Base-by-base conservation (phyloP, 2,888 invertebrate genomes). In the Apomyelois bistriatella region DNA sequence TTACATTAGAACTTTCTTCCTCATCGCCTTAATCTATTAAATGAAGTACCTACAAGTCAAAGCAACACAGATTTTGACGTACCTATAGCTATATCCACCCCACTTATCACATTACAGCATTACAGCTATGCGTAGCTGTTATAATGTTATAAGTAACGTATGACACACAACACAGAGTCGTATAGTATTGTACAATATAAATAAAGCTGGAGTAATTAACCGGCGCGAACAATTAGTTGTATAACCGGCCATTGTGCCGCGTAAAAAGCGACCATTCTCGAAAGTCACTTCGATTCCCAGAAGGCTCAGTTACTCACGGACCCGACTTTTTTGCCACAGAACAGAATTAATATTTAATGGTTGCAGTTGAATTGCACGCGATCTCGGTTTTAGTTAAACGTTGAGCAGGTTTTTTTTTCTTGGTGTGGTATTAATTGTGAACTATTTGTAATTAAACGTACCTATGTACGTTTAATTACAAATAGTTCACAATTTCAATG, bases 181-280 rank as follows among this genome's bases (percentile, higher is more conserved):
- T 65, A 68, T 62, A 69, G 65, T 71, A 58, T 61, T 22, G 22
- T 41, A 50, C 40, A 50, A 49, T 54, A 65, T 76, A 79, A 83
- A 81, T 76, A 81, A 73, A 79, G 72, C 76, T 62, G 67, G 68
- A 75, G 84, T 83, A 83, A 86, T 85, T 83, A 85, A 78, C 76
- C 75, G 76, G 76, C 74, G 77, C 75, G 79, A 80, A 82, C 77
- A 84, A 85, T 85, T 86, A 85, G 81, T 84, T 85, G 83, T 83
- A 79, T 82, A 84, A 82, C 80, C 76, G 74, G 76, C 76, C 70
- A 79, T 82, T 82, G 83, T 85, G 82, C 80, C 76, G 79, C 72
- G 68, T 69, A 74, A 76, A 64, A 75, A 72, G 75, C 72, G 72
- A 70, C 70, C 65, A 69, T 74, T 76, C 77, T 73, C 62, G 68